phyloP scores from a whole-genome alignment of 2,113 vertebrate species.

The Penelope pileata region DNA sequence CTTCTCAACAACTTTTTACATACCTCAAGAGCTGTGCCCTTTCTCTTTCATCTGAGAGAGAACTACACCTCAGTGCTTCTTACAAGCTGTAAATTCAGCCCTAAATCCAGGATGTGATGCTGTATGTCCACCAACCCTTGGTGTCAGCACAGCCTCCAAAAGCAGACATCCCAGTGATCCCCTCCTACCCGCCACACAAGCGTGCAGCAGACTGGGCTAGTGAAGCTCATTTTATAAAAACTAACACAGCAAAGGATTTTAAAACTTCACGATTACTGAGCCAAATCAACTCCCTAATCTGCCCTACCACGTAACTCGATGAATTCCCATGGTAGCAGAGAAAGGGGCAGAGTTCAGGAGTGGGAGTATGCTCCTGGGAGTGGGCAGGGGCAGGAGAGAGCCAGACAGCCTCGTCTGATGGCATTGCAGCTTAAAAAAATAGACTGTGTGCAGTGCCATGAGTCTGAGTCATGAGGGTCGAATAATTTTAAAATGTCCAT shows the following conservation, averaged over 20 bases:
- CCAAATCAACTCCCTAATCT: not conserved
- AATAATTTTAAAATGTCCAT: conserved; percentile 41
- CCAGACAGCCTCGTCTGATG: not conserved
- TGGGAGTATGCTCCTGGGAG: conserved; percentile 48
- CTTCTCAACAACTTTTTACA: not conserved
- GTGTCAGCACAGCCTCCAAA: not conserved
- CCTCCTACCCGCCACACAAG: not conserved
- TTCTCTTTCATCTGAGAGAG: not conserved
- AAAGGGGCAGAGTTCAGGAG: conserved; percentile 45
- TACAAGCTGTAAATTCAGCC: not conserved
- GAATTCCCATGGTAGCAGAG: conserved; percentile 1
- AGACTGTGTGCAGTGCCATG: not conserved
- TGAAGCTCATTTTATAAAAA: not conserved
- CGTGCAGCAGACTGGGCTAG: not conserved
- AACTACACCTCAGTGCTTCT: not conserved
- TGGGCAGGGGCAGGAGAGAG: conserved; percentile 16
- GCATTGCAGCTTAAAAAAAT: not conserved
- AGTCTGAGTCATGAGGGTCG: conserved; percentile 49
- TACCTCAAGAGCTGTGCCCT: not conserved
- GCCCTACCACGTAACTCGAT: not conserved
- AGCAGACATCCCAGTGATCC: not conserved
- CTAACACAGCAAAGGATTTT: not conserved
- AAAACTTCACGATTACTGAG: not conserved
- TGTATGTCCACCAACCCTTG: not conserved
- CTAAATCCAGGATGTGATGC: not conserved